A percentile compares a stretch with the other conserved stretches of the same genome.
Evolutionary conservation across 2,113 vertebrate genomes (phyloP).

Genomic region (Caranx melampygus): DNA sequence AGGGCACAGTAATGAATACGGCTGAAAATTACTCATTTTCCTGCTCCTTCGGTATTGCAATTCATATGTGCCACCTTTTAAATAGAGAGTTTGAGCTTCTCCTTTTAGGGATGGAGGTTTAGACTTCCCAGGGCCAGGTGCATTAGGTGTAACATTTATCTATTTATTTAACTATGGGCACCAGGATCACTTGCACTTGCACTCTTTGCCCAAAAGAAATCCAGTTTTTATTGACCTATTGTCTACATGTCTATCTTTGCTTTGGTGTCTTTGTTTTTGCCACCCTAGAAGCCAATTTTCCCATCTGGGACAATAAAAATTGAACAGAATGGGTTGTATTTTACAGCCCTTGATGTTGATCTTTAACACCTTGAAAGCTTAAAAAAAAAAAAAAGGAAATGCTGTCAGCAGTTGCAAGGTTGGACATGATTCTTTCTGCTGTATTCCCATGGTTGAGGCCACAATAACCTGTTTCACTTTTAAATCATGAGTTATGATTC

Average conservation of each 20-base stretch:
- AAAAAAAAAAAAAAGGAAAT: no score
- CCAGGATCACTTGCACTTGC: neutral
- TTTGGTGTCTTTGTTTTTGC: conserved; percentile 17
- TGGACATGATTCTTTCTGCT: neutral
- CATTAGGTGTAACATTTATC: neutral
- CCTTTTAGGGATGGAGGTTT: neutral
- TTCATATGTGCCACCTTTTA: neutral
- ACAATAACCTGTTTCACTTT: neutral
- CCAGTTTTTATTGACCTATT: neutral
- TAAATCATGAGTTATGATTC: conserved; percentile 16
- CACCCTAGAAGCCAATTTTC: neutral
- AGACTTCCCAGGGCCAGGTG: neutral
- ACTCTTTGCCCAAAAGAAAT: neutral
- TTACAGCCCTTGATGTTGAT: conserved; percentile 20
- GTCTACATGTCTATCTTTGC: neutral
- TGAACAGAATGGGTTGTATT: neutral
- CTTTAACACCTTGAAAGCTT: conserved; percentile 11
- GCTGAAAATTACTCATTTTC: neutral
- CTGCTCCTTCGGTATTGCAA: neutral
- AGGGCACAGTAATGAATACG: conserved; percentile 9
- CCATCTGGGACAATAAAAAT: neutral
- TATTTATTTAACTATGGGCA: neutral
- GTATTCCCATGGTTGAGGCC: neutral
- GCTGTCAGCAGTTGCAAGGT: conserved; percentile 10
- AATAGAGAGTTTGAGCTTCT: neutral